Evolutionary conservation across 2,888 invertebrate genomes (phyloP).

Genomic region (Beris morrisii): DNA sequence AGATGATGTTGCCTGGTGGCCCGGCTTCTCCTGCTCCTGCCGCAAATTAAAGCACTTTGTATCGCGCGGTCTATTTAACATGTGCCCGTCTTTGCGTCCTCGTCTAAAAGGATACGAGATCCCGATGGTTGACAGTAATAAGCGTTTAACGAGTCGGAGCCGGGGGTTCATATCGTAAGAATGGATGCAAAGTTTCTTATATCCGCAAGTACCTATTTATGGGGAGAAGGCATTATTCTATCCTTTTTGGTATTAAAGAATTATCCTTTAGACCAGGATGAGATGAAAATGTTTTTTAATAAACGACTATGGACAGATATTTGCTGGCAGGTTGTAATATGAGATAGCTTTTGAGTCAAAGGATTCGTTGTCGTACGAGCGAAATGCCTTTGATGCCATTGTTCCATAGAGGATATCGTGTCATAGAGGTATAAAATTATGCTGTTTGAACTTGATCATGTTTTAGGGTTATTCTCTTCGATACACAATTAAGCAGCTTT

Average conservation of each 20-base stretch:
- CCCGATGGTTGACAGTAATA: constrained; percentile 16
- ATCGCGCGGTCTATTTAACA: constrained; percentile 8
- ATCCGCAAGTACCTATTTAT: constrained; percentile 13
- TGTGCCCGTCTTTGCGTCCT: constrained; percentile 2
- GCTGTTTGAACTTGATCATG: constrained; percentile 29
- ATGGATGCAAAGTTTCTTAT: too few relatives aligned
- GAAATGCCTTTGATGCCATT: constrained; percentile 19
- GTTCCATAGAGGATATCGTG: constrained; percentile 6
- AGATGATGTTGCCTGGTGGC: background rate
- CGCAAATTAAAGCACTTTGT: constrained; percentile 27
- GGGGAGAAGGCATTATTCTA: constrained; percentile 5
- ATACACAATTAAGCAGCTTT: constrained; percentile 24
- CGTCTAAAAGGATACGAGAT: constrained; percentile 5
- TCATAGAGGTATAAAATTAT: constrained; percentile 22
- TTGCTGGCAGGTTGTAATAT: background rate
- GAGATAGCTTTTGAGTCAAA: constrained; percentile 12
- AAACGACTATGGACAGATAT: constrained; percentile 14
- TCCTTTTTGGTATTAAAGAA: constrained; percentile 7
- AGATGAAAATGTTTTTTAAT: constrained; percentile 12
- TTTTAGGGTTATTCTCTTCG: constrained; percentile 21
- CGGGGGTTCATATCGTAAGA: too few relatives aligned
- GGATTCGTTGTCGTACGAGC: constrained; percentile 22
- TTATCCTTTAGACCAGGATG: constrained; percentile 5
- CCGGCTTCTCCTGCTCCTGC: background rate
- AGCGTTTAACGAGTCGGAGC: constrained; percentile 9